Evolutionary conservation across 1,140 invertebrate species (phyloP).

Genomic region (Ericerus pela): DNA sequence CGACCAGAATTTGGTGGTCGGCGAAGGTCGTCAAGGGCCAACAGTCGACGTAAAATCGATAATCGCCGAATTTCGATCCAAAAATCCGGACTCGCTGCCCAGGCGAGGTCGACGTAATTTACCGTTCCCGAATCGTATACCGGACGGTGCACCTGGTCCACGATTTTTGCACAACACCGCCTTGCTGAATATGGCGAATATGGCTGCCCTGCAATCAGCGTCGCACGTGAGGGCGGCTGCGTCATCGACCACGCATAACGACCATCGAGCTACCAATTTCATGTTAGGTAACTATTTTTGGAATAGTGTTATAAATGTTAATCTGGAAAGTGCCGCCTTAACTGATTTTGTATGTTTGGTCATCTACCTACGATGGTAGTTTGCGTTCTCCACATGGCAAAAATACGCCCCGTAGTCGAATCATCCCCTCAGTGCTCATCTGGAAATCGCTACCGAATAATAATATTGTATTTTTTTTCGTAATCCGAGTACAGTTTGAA

Average conservation of each 20-base stretch:
- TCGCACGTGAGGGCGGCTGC: constrained; percentile 28
- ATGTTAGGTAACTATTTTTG: not conserved
- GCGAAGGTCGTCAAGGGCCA: constrained; percentile 52
- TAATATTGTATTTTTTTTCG: too few relatives aligned
- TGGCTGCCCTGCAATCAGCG: constrained; percentile 30
- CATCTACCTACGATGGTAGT: too few relatives aligned
- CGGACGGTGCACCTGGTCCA: constrained; percentile 4
- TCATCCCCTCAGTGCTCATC: too few relatives aligned
- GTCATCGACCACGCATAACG: constrained; percentile 11
- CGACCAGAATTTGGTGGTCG: constrained; percentile 32
- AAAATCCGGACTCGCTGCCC: constrained; percentile 18
- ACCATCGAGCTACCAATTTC: not conserved
- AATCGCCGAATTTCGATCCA: constrained; percentile 52
- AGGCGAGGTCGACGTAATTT: constrained; percentile 32
- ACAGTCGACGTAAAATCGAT: constrained; percentile 65
- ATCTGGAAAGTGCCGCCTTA: too few relatives aligned
- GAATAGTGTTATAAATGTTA: too few relatives aligned
- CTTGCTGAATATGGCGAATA: constrained; percentile 25
- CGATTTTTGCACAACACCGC: constrained; percentile 21
- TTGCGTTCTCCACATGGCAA: too few relatives aligned
- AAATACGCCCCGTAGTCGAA: too few relatives aligned
- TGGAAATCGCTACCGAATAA: too few relatives aligned
- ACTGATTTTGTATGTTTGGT: too few relatives aligned
- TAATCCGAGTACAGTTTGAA: too few relatives aligned
- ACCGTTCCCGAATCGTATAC: constrained; percentile 31